Conservation (phyloP, 2,113 vertebrate species). For the Gymnorhina tibicen region DNA sequence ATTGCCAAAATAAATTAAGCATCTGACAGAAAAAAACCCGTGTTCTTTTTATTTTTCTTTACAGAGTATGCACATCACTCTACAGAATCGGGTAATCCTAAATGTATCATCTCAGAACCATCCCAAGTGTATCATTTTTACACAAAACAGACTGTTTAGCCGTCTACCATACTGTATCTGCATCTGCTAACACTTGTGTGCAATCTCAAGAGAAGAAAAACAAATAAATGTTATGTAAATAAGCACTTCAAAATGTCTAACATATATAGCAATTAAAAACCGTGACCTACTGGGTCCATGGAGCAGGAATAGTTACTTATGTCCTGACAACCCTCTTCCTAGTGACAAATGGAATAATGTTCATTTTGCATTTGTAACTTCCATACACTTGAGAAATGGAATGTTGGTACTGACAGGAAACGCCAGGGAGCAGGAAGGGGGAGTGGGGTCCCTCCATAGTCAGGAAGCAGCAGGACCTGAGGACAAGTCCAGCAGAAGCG, state of each 20-base stretch:
- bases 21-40: background rate
- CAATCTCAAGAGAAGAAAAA: conserved; percentile 4
- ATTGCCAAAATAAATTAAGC: background rate
- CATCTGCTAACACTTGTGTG: background rate
- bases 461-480: fast-evolving
- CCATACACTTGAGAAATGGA: background rate
- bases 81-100: background rate
- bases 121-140: background rate
- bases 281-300: background rate
- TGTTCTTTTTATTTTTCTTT: background rate
- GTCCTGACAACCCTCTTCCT: background rate
- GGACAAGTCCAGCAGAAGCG: background rate
- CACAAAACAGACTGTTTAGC: background rate
- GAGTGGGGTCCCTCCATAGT: background rate
- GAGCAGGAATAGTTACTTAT: background rate
- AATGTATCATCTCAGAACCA: background rate
- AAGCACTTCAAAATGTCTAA: background rate
- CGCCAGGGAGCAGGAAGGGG: background rate
- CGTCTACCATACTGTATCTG: background rate
- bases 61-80: background rate
- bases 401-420: background rate
- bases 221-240: conserved; percentile 5
- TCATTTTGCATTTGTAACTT: background rate
- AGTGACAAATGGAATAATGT: background rate
- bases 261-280: background rate